phyloP scores from a whole-genome alignment of 2,888 invertebrate species.

The Eupithecia pulchellata region DNA sequence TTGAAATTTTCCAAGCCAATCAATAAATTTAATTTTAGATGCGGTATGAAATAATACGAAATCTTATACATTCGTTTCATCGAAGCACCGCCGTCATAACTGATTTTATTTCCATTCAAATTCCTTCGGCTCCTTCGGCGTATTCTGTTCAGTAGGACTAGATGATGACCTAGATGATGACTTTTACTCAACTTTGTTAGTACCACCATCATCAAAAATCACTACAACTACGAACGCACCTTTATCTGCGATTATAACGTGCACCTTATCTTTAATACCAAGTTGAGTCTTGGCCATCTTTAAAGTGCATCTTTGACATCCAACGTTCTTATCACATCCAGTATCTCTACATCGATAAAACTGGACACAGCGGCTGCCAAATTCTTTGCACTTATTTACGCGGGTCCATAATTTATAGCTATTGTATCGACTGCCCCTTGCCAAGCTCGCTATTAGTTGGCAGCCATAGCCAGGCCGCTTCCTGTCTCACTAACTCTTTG shows the following conservation, averaged over 20 bases:
- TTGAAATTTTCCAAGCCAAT: too few relatives aligned
- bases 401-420: constrained; percentile 73
- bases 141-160: too few relatives aligned
- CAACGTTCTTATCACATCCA: constrained; percentile 56
- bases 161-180: too few relatives aligned
- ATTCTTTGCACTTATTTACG: constrained; percentile 82
- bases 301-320: too few relatives aligned
- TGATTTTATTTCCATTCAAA: too few relatives aligned
- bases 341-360: constrained; percentile 48
- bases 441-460: constrained; percentile 69
- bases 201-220: background rate
- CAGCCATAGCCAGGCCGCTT: constrained; percentile 63
- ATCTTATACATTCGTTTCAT: too few relatives aligned
- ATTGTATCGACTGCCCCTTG: constrained; percentile 75
- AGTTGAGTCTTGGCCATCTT: too few relatives aligned
- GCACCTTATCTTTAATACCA: too few relatives aligned
- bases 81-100: too few relatives aligned
- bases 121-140: too few relatives aligned
- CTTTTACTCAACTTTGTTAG: background rate
- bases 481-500: constrained; percentile 61
- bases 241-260: background rate
- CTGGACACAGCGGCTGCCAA: constrained; percentile 77
- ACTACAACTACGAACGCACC: background rate
- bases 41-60: too few relatives aligned
- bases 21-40: too few relatives aligned